Evolutionary conservation across 2,797 vertebrate genomes (phyloP).

Genomic region (Clarias pachynema): DNA sequence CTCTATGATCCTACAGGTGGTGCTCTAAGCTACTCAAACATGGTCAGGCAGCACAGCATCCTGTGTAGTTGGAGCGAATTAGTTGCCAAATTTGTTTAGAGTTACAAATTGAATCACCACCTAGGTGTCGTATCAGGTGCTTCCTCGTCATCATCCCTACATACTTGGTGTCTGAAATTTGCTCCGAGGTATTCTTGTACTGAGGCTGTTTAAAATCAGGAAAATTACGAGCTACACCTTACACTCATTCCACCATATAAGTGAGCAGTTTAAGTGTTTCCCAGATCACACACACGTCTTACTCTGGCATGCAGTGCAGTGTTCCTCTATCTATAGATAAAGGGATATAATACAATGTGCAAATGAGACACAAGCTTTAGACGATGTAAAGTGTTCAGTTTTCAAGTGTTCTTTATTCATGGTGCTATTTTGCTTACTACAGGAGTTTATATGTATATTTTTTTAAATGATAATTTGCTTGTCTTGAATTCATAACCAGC

Average conservation of each 20-base stretch:
- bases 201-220: no score
- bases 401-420: background rate
- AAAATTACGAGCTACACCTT: background rate
- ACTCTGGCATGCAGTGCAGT: background rate
- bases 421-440: constrained; percentile 56
- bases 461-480: background rate
- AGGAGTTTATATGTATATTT: no score
- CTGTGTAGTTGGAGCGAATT: no score
- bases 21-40: no score
- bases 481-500: background rate
- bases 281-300: background rate
- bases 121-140: no score
- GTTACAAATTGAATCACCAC: no score
- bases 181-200: no score
- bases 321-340: background rate
- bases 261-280: background rate
- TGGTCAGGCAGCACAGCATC: no score
- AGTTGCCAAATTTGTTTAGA: no score
- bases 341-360: background rate
- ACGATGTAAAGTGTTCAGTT: background rate
- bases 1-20: no score
- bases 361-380: background rate
- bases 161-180: no score
- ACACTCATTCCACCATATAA: background rate
- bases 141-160: no score